Percentiles rank a stretch among this genome's conserved stretches.
Conservation (phyloP, 2,113 vertebrate genomes). For the Oryzias celebensis region DNA sequence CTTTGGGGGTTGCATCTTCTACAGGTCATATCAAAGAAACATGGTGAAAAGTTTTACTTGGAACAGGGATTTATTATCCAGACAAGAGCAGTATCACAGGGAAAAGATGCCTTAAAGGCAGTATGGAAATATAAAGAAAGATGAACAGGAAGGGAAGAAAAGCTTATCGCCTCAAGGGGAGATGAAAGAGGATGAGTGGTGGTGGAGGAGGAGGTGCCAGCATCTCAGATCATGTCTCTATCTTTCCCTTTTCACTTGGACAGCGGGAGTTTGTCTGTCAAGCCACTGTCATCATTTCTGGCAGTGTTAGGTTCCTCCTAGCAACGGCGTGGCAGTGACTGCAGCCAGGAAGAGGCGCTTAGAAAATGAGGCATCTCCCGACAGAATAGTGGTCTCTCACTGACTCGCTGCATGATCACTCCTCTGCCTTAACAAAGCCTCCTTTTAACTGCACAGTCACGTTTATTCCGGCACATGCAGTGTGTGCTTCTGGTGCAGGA, state of each 20-base stretch:
- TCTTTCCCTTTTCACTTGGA: constrained; percentile 39
- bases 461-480: constrained; percentile 32
- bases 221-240: constrained; percentile 53
- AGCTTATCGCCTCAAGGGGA: constrained; percentile 33
- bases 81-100: constrained; percentile 19
- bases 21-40: constrained; percentile 19
- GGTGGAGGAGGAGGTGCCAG: constrained; percentile 46
- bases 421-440: constrained; percentile 33
- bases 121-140: constrained; percentile 30
- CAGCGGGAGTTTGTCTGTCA: constrained; percentile 50
- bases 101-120: constrained; percentile 16
- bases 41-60: constrained; percentile 17
- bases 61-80: constrained; percentile 7
- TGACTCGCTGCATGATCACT: constrained; percentile 48
- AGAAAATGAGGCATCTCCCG: constrained; percentile 45
- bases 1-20: constrained; percentile 6
- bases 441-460: constrained; percentile 21
- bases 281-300: constrained; percentile 50
- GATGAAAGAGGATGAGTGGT: constrained; percentile 26
- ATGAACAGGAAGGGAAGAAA: constrained; percentile 47
- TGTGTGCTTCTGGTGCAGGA: constrained; percentile 20
- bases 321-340: constrained; percentile 44
- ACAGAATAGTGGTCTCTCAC: constrained; percentile 41
- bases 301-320: constrained; percentile 40
- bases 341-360: constrained; percentile 41